A percentile compares a stretch with the other conserved stretches of the same genome.
These are phyloP conservation scores for Nylanderia fulva DNA, from an alignment of 1,140 invertebrate species.

Conservation along the genomic window DNA sequence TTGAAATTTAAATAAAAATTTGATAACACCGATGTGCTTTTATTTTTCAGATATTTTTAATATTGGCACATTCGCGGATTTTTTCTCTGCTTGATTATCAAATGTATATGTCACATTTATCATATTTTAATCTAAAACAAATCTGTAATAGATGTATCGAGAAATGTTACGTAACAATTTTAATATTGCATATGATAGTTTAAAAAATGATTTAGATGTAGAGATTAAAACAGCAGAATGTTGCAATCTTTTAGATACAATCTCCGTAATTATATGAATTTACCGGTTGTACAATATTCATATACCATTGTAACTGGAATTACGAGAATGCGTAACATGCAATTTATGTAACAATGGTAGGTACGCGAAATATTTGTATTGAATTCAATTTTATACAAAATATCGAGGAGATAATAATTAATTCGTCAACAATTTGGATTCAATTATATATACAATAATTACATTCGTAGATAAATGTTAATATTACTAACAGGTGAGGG, in stretches of 20 bases:
- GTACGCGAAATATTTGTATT: not conserved
- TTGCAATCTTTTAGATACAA: slow-evolving; percentile 26
- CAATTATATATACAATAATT: not conserved
- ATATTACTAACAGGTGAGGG: not conserved
- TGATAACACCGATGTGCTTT: not conserved
- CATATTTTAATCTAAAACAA: not conserved
- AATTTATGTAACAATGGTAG: not conserved
- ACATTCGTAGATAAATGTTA: not conserved
- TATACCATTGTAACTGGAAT: not conserved
- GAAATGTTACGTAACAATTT: not conserved
- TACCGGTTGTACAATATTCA: not conserved
- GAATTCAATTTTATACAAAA: not conserved
- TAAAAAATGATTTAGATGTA: not conserved
- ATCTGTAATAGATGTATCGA: not conserved
- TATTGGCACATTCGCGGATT: not conserved
- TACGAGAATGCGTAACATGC: not conserved
- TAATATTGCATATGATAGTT: not conserved
- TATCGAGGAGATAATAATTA: not conserved
- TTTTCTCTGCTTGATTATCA: not conserved
- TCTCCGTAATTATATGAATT: slow-evolving; percentile 27
- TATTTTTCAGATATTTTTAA: not conserved
- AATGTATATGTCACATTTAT: slow-evolving; percentile 22
- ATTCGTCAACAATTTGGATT: not conserved
- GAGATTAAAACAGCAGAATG: slow-evolving; percentile 24
- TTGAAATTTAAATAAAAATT: no score